A percentile compares a stretch with the other conserved stretches of the same genome.
Evolutionary conservation across 2,888 invertebrate species (phyloP).

Genomic region (Fragum whitleyi): DNA sequence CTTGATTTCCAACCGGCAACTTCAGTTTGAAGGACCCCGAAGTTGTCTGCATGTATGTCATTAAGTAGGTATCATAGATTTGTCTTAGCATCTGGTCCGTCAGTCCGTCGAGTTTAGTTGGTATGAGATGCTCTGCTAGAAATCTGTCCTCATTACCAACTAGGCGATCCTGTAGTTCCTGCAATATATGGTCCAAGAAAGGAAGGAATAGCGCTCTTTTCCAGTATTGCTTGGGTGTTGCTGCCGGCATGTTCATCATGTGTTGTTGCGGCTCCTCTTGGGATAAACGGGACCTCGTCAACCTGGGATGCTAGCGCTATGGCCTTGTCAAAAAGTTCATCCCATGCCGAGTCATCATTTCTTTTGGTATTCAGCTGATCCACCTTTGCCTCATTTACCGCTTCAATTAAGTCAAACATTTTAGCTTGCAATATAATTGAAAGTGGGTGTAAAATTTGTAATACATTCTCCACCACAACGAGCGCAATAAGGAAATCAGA

Average conservation of each 20-base stretch:
- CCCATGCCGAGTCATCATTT: slow-evolving; percentile 5
- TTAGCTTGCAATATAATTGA: background rate
- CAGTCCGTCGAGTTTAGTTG: no score
- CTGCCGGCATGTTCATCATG: background rate
- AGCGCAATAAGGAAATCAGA: slow-evolving; percentile 34
- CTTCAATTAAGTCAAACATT: slow-evolving; percentile 2
- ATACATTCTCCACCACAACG: slow-evolving; percentile 26
- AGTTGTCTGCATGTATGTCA: slow-evolving; percentile 1
- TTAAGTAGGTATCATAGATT: background rate
- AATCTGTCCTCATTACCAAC: slow-evolving; percentile 2
- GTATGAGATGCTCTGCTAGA: slow-evolving; percentile 15
- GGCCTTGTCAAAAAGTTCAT: slow-evolving; percentile 10
- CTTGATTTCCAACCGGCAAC: slow-evolving; percentile 21
- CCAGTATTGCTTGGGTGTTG: slow-evolving; percentile 15
- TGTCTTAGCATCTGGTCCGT: background rate
- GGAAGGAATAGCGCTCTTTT: slow-evolving; percentile 8
- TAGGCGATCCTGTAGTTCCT: slow-evolving; percentile 29
- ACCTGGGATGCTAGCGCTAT: no score
- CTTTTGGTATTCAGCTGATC: background rate
- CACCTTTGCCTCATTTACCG: background rate
- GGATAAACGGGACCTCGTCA: background rate
- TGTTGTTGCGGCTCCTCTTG: background rate
- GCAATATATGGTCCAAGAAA: slow-evolving; percentile 33
- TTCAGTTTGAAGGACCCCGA: slow-evolving; percentile 8
- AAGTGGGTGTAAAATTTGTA: background rate